Percentiles rank a stretch among this genome's conserved stretches.
Evolutionary conservation across 2,797 vertebrate species (phyloP).

Genomic region (Dendrocincla tyrannina): DNA sequence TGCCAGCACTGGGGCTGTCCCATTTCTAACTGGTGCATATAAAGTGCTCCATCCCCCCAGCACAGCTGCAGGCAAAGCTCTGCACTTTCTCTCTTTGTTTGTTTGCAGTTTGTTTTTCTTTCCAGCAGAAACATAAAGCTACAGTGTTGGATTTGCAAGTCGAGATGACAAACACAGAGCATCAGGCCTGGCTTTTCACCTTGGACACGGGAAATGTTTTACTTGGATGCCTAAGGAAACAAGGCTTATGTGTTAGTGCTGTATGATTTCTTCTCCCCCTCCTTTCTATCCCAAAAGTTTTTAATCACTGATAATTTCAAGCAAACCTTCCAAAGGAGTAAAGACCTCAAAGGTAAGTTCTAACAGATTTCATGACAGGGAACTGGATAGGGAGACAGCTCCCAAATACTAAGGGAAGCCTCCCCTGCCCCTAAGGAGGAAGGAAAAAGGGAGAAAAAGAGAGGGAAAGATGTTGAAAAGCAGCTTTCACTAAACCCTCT

Average conservation of each 20-base stretch:
- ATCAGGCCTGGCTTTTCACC: not conserved
- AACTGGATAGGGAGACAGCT: not conserved
- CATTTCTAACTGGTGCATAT: not conserved
- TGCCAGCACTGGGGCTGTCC: not conserved
- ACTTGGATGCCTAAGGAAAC: not conserved
- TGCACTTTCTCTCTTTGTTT: conserved; percentile 25
- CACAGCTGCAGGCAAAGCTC: not conserved
- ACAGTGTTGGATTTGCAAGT: not conserved
- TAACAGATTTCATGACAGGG: not conserved
- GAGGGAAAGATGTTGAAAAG: not conserved
- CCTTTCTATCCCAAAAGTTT: not conserved
- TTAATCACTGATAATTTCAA: not conserved
- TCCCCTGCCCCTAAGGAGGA: not conserved
- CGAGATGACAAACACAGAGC: conserved; percentile 4
- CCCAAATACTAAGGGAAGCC: not conserved
- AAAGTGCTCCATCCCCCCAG: not conserved
- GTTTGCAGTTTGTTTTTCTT: conserved; percentile 52
- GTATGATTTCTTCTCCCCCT: not conserved
- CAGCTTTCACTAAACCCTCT: not conserved
- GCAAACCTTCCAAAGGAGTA: not conserved
- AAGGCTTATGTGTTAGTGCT: not conserved
- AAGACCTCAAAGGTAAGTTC: not conserved
- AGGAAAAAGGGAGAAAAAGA: not conserved
- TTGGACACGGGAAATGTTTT: not conserved
- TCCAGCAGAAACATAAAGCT: conserved; percentile 2